These are phyloP conservation scores for Drosophila flavopinicola DNA, from an alignment of 2,888 invertebrate genomes.

Conservation along the genomic window DNA sequence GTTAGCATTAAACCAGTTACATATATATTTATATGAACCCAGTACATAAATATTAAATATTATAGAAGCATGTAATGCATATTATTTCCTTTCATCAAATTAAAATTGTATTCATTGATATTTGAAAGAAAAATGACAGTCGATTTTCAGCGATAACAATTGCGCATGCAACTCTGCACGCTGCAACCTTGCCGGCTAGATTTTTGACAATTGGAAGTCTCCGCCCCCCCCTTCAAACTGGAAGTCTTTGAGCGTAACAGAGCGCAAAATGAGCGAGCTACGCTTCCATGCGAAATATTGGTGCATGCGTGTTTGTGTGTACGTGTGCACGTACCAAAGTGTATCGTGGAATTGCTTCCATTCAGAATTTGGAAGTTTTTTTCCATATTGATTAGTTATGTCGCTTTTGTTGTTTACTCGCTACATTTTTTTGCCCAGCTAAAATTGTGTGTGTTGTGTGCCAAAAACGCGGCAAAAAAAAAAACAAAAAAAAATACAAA, in stretches of 20 bases:
- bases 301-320: slow-evolving; percentile 60
- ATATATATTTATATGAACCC: too few species aligned
- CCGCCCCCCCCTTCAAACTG: slow-evolving; percentile 24
- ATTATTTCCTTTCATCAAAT: too few species aligned
- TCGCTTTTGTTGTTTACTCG: slow-evolving; percentile 84
- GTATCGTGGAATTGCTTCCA: slow-evolving; percentile 64
- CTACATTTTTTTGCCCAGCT: slow-evolving; percentile 77
- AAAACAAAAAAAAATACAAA: slow-evolving; percentile 24
- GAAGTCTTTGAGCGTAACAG: slow-evolving; percentile 27
- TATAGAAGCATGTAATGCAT: too few species aligned
- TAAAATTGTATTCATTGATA: not conserved
- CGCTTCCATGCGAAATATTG: slow-evolving; percentile 62
- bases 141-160: slow-evolving; percentile 3
- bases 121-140: not conserved
- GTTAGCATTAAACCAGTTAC: too few species aligned
- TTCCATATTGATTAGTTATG: slow-evolving; percentile 84
- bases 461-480: slow-evolving; percentile 57
- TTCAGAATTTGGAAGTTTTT: slow-evolving; percentile 79
- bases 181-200: slow-evolving; percentile 53
- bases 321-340: slow-evolving; percentile 44
- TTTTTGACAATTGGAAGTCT: slow-evolving; percentile 61
- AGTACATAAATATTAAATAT: too few species aligned
- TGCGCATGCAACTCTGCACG: slow-evolving; percentile 24
- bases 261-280: slow-evolving; percentile 32
- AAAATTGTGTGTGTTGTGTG: slow-evolving; percentile 70